Conservation (phyloP, 2,797 vertebrate genomes). For the Octomys mimax region DNA sequence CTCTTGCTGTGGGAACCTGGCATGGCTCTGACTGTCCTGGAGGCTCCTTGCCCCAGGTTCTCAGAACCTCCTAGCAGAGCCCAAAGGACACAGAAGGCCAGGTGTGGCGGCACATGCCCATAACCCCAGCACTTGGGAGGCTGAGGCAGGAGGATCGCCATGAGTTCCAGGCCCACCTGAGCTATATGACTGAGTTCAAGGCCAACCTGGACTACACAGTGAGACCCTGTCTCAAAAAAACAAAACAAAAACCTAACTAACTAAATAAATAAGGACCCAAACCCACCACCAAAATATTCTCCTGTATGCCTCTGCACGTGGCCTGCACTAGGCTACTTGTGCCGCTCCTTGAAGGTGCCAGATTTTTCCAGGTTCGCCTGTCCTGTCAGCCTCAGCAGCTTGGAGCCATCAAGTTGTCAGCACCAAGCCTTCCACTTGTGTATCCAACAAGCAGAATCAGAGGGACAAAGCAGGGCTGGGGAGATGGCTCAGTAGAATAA, state of each 20-base stretch:
- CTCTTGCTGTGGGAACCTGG: not conserved
- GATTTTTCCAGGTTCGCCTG: not conserved
- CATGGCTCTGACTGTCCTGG: not conserved
- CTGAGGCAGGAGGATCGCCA: not conserved
- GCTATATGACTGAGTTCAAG: not conserved
- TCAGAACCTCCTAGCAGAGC: not conserved
- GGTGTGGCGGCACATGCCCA: not conserved
- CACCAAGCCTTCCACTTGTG: too few species aligned
- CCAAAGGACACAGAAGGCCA: not conserved
- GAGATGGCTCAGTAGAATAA: too few species aligned
- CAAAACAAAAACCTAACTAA: not conserved
- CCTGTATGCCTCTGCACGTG: not conserved
- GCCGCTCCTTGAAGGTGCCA: rapidly evolving
- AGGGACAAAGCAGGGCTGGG: not conserved
- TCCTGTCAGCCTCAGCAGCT: not conserved
- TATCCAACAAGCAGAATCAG: not conserved
- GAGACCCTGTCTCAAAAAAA: not conserved
- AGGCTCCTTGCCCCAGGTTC: not conserved
- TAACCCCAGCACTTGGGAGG: not conserved
- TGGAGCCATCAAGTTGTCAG: not conserved
- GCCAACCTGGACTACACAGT: not conserved
- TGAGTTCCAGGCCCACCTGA: not conserved
- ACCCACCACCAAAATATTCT: not conserved
- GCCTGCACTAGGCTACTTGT: not conserved
- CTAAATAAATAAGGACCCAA: not conserved